Evolutionary conservation across 2,888 invertebrate species (phyloP), one percentile per base, ranked within the genome.

Genomic region (Hypsopygia costalis): DNA sequence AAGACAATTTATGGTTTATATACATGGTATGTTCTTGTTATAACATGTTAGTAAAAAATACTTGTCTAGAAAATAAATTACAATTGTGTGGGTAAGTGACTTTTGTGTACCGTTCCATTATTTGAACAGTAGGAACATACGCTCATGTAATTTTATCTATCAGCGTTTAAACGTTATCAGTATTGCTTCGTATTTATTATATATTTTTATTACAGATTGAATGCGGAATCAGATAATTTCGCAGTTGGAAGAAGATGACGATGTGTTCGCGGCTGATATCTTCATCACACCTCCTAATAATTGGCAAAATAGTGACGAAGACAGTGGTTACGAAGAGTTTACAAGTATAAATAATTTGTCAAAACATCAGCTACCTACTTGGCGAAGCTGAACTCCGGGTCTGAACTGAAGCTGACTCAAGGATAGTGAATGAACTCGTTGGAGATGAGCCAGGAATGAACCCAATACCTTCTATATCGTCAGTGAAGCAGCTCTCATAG

Each of bases 321-420:
- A 44, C 21, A 40, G 45, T 30, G 38, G 41, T 45, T 41, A 45
- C 28, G 39, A 43, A 28, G 43, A 44, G 25, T 41, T 34, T 31
- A 30, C 44, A 27, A n/a, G n/a, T n/a, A n/a, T n/a, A n/a, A n/a
- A n/a, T n/a, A n/a, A n/a, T n/a, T n/a, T n/a, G n/a, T n/a, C n/a
- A n/a, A 40, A 38, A 32, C 40, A 43, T 36, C 46, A 45, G 28
- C n/a, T n/a, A n/a, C n/a, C 36, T 45, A 39, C 31, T 41, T 12
- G 45, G 38, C 16, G 45, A 45, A 45, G 39, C 38, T 46, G 46
- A 46, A 46, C 31, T 46, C 35, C 25, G 44, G 36, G 40, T 22
- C n/a, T n/a, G n/a, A n/a, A n/a, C n/a, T n/a, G n/a, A n/a, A n/a
- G n/a, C n/a, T n/a, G n/a, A n/a, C n/a, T n/a, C n/a, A n/a, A n/a